Percentiles rank a stretch among this genome's conserved stretches.
phyloP scores from a whole-genome alignment of 2,113 vertebrate genomes.

The Syngnathoides biaculeatus region DNA sequence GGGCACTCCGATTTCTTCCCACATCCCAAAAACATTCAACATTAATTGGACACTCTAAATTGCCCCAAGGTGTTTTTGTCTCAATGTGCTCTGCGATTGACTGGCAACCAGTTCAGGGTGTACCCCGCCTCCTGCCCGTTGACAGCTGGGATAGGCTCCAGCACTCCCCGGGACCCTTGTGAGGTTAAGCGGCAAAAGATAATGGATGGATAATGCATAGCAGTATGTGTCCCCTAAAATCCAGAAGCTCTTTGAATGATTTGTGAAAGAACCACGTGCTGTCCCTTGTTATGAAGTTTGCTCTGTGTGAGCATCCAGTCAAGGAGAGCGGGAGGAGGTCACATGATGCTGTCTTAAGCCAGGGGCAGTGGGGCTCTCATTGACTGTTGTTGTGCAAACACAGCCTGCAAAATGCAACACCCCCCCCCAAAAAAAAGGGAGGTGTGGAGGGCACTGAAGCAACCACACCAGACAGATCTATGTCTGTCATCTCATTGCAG shows the following conservation, averaged over 20 bases:
- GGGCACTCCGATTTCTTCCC: too few relatives aligned
- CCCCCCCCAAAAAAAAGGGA: neutral
- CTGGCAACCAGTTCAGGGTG: too few relatives aligned
- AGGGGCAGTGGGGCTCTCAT: constrained; percentile 45
- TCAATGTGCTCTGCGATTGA: too few relatives aligned
- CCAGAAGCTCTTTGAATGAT: neutral
- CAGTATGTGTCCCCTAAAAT: neutral
- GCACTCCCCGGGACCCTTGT: too few relatives aligned
- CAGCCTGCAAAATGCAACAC: constrained; percentile 39
- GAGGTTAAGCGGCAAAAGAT: too few relatives aligned
- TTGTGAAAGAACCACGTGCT: neutral
- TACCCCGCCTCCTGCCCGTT: too few relatives aligned
- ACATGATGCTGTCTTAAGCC: constrained; percentile 21
- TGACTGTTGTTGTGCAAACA: constrained; percentile 62
- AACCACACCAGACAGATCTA: constrained; percentile 50
- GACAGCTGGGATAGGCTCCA: too few relatives aligned
- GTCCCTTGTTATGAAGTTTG: constrained; percentile 1
- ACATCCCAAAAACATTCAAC: too few relatives aligned
- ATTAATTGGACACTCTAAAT: too few relatives aligned
- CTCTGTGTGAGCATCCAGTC: constrained; percentile 1
- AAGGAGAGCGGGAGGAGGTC: neutral
- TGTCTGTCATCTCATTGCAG: constrained; percentile 55
- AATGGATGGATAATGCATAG: neutral
- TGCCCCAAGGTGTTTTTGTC: too few relatives aligned
- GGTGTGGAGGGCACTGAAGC: constrained; percentile 36